Base-by-base conservation (phyloP, 2,888 invertebrate species). In the Drosophila ezoana region DNA sequence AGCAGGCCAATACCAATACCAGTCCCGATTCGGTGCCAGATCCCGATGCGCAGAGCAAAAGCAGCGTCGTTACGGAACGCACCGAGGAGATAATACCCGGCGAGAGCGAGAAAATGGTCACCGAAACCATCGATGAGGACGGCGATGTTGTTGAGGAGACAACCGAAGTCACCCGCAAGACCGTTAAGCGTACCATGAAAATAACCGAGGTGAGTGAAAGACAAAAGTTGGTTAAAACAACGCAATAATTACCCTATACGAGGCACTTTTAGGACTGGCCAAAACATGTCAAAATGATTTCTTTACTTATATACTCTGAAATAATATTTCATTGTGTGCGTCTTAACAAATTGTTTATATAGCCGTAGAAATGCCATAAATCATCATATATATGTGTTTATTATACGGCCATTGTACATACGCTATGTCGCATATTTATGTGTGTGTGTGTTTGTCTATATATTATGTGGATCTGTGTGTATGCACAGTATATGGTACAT, bases 121-220 rank as follows among this genome's bases (percentile, higher is more conserved):
- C 91, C 47, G 92, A 92, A 56, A 80, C 87, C 51, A 87, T 91
- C 60, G 91, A 91, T 37, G 92, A 91, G 70, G 92, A 92, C 67
- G 92, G 91, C 58, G 92, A 92, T 54, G 91, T 90, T 52, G 91
- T 91, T 14, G 92, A 92, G 76, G 92, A 92, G 75, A 91, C 90
- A 47, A 91, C 92, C 35, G 87, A 92, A 74, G 90, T 92, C 8
- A 91, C 90, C 38, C 91, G 92, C 60, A 92, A 92, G 79, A 90
- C 90, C 60, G 92, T 92, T 13, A 91, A 91, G 63, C 90, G 91
- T 49, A 92, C 91, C 62, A 91, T 91, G 91, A 91, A 92, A 85
- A 91, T 91, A 54, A 91, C 91, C 63, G 91, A 92, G 91, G 91
- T 91, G 63, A 88, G 92, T 87, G 16, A 6, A n/a, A 13, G 9